Evolutionary conservation across 2,888 invertebrate species (phyloP).

Genomic region (Tetrapedia diversipes): DNA sequence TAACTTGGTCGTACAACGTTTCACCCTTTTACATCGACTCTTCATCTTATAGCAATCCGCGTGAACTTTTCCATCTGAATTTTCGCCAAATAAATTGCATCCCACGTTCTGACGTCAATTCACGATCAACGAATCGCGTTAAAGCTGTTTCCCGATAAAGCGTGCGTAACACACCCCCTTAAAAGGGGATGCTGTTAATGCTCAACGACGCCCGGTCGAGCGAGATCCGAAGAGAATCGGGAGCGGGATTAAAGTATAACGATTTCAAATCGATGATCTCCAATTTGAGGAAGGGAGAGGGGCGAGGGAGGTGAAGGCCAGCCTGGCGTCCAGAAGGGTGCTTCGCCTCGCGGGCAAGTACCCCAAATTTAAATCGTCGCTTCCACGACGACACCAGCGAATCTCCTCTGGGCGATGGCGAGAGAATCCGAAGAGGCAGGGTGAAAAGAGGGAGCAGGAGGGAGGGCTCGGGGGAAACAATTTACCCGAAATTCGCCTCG

Average conservation of each 20-base stretch:
- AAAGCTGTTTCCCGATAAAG: background rate
- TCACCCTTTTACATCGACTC: background rate
- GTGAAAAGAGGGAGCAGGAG: conserved; percentile 47
- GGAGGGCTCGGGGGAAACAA: conserved; percentile 76
- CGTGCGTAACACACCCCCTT: background rate
- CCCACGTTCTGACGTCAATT: background rate
- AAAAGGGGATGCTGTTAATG: background rate
- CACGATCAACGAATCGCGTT: background rate
- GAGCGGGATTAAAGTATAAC: conserved; percentile 27
- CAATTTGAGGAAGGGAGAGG: conserved; percentile 9
- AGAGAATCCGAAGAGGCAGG: conserved; percentile 59
- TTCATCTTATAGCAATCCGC: background rate
- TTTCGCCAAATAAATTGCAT: background rate
- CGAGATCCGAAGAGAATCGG: conserved; percentile 4
- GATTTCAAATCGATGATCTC: conserved; percentile 53
- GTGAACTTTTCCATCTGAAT: background rate
- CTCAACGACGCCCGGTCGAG: conserved; percentile 7
- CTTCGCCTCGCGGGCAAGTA: conserved; percentile 55
- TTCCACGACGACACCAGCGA: conserved; percentile 62
- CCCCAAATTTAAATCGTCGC: conserved; percentile 69
- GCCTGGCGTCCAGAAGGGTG: conserved; percentile 45
- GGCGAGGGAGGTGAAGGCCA: conserved; percentile 43
- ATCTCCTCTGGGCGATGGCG: conserved; percentile 66
- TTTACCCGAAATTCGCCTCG: conserved; percentile 80
- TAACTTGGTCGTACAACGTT: conserved; percentile 5